Conservation (phyloP, 2,888 invertebrate genomes). For the Celastrina argiolus region DNA sequence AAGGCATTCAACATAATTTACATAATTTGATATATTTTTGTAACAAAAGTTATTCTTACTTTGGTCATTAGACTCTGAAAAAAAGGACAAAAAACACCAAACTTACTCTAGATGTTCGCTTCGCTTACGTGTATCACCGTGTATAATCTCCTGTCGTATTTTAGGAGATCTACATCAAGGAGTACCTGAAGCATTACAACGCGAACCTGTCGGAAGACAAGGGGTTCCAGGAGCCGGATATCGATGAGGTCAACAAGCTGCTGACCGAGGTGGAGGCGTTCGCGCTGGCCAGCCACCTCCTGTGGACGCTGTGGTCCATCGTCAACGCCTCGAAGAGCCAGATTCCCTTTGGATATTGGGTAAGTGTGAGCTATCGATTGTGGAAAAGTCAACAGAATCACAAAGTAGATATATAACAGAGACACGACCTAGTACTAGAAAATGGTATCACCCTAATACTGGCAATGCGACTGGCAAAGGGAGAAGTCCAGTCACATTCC, state of each 20-base stretch:
- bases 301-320: slow-evolving; percentile 96
- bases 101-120: background rate
- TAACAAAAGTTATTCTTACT: too few relatives aligned
- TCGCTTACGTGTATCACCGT: background rate
- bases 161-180: slow-evolving; percentile 78
- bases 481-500: too few relatives aligned
- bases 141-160: slow-evolving; percentile 23
- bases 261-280: slow-evolving; percentile 89
- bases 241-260: slow-evolving; percentile 79
- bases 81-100: too few relatives aligned
- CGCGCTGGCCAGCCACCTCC: slow-evolving; percentile 91
- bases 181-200: slow-evolving; percentile 60
- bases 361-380: slow-evolving; percentile 76
- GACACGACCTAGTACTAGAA: too few relatives aligned
- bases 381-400: too few relatives aligned
- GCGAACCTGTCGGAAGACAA: slow-evolving; percentile 42
- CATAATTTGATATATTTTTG: too few relatives aligned
- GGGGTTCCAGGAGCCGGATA: slow-evolving; percentile 45
- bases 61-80: too few relatives aligned
- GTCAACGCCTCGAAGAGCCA: slow-evolving; percentile 91
- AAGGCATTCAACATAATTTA: background rate
- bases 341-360: slow-evolving; percentile 97
- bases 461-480: too few relatives aligned
- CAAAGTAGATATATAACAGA: too few relatives aligned
- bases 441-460: too few relatives aligned